Evolutionary conservation across 2,797 vertebrate species (phyloP).

Genomic region (Pipistrellus pipistrellus): DNA sequence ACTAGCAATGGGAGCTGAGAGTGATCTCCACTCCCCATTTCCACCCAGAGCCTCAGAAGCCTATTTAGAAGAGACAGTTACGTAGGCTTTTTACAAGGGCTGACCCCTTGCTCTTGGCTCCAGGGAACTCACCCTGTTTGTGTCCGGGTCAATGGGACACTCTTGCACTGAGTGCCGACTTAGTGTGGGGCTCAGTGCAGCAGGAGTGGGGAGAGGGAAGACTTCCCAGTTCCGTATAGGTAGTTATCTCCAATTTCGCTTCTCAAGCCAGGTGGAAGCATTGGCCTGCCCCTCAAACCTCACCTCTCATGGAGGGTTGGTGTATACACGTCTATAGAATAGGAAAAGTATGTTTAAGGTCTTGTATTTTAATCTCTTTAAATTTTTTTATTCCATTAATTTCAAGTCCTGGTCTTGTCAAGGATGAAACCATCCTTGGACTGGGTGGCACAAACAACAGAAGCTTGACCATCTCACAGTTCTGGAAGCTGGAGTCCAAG

Average conservation of each 20-base stretch:
- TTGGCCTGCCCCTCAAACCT: background rate
- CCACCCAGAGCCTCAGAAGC: background rate
- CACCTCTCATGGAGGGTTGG: background rate
- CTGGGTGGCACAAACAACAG: background rate
- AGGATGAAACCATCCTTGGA: background rate
- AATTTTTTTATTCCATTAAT: background rate
- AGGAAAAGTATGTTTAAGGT: background rate
- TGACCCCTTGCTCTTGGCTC: background rate
- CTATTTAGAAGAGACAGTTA: background rate
- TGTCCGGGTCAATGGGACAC: background rate
- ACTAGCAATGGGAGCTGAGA: background rate
- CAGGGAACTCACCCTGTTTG: background rate
- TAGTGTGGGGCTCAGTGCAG: background rate
- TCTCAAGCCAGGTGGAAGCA: slow-evolving; percentile 24
- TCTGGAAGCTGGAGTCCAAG: background rate
- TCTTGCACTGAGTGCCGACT: background rate
- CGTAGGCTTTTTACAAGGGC: background rate
- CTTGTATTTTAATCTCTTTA: slow-evolving; percentile 44
- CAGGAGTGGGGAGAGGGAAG: background rate
- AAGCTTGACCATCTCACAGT: background rate
- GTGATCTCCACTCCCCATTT: background rate
- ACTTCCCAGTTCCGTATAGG: background rate
- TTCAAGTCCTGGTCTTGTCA: background rate
- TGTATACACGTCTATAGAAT: background rate
- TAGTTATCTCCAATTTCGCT: background rate